Evolutionary conservation across 1,140 invertebrate species (phyloP), one percentile per base, ranked within the genome.

Genomic region (Acromyrmex charruanus): DNA sequence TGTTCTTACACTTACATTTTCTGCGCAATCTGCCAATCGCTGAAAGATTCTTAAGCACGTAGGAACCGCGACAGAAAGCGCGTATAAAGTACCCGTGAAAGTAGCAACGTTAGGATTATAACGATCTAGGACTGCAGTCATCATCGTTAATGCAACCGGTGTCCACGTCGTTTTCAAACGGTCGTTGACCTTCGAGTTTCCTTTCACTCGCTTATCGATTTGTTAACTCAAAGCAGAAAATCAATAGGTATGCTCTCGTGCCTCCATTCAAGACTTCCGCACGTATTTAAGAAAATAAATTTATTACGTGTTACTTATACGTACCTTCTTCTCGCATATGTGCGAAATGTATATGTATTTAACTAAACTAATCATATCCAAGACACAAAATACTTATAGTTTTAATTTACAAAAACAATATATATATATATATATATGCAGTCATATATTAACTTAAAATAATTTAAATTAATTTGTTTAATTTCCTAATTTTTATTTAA

Each of bases 171-270:
- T 87, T 90, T 90, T 87, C 72, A 89, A 55, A 18, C 89, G 88
- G 85, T 85, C 89, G 86, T 80, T 44, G 88, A 90, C 89, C 88
- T 90, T 89, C 69, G 75, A 90, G 82, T 90, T 90, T 90, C 89
- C 89, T 90, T 90, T 90, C 89, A 90, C 89, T 87, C 88, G 89
- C 80, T 68, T 81, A 77, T 88, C 75, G 86, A 87, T 87, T 80
- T 66, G 58, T 74, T 82, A 84, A 35, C 75, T 68, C 85, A 85
- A 90, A 89, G 88, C 82, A 69, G 74, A 87, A 85, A 85, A 84
- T 16, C 59, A 80, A 53, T 75, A 39, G 59, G 71, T 31, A 69
- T 75, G 28, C 87, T 89, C 81, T 68, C 88, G 58, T 58, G 39
- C 61, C 63, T 77, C 39, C 39, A 12, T 84, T 84, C 69, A 75